These are phyloP conservation scores for Patella depressa DNA, from an alignment of 2,888 invertebrate genomes.

Conservation along the genomic window DNA sequence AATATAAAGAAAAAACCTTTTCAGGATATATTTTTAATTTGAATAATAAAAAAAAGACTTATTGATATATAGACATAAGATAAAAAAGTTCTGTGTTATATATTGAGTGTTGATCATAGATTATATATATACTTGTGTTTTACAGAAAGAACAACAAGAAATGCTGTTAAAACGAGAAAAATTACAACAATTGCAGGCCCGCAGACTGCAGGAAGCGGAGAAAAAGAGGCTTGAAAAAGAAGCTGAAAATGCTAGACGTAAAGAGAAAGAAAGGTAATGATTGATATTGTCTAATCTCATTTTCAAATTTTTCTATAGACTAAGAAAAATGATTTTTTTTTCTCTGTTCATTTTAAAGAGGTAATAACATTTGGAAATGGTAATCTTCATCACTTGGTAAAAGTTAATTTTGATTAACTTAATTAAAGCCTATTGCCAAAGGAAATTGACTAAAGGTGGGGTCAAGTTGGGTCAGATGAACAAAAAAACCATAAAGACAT, in stretches of 20 bases:
- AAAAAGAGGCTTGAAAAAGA: slow-evolving; percentile 88
- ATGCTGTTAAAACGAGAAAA: slow-evolving; percentile 94
- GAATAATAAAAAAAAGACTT: no score
- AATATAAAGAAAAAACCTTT: no score
- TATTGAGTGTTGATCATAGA: no score
- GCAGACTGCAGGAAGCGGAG: slow-evolving; percentile 91
- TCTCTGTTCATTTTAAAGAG: no score
- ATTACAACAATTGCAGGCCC: slow-evolving; percentile 89
- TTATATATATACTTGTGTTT: no score
- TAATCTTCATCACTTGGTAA: not conserved
- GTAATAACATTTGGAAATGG: no score
- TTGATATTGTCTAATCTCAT: not conserved
- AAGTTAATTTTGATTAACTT: not conserved
- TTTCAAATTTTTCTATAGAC: not conserved
- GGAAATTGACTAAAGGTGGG: not conserved
- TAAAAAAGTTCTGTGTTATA: no score
- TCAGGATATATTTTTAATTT: no score
- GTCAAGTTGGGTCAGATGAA: no score
- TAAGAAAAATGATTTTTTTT: no score
- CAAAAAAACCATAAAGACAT: no score
- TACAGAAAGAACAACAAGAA: slow-evolving; percentile 86
- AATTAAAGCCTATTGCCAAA: not conserved
- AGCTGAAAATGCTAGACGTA: slow-evolving; percentile 81
- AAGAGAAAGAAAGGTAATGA: slow-evolving; percentile 53
- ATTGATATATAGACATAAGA: no score